These are phyloP conservation scores for Pandion haliaetus DNA, from an alignment of 2,113 vertebrate species.

Conservation along the genomic window DNA sequence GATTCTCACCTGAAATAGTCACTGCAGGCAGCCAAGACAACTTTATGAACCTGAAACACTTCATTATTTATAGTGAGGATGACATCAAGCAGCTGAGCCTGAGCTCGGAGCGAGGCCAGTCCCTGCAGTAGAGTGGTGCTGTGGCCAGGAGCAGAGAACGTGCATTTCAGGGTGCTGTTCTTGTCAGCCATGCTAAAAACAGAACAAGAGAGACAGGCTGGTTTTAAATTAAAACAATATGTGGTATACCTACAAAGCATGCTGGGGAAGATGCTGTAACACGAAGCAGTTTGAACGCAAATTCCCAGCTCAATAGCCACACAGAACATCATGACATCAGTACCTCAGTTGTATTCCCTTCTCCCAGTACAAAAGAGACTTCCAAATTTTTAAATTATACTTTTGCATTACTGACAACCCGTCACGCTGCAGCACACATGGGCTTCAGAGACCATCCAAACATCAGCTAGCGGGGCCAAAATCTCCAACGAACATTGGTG, in stretches of 20 bases:
- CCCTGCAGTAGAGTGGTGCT: constrained; percentile 91
- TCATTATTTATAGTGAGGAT: constrained; percentile 90
- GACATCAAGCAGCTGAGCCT: constrained; percentile 94
- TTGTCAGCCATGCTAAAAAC: constrained; percentile 90
- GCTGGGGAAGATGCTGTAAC: not conserved
- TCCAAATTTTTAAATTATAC: not conserved
- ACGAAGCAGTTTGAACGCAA: not conserved
- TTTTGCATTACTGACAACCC: not conserved
- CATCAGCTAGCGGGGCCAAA: not conserved
- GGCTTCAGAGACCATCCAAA: not conserved
- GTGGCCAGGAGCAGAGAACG: constrained; percentile 93
- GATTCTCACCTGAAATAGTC: constrained; percentile 94
- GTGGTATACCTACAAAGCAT: not conserved
- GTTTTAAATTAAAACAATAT: not conserved
- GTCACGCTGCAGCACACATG: not conserved
- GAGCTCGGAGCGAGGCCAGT: constrained; percentile 86
- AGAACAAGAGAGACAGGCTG: constrained; percentile 53
- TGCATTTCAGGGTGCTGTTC: constrained; percentile 88
- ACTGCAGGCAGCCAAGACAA: constrained; percentile 96
- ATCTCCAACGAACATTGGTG: not conserved
- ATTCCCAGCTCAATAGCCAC: not conserved
- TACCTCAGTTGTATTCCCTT: not conserved
- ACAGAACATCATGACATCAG: not conserved
- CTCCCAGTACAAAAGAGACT: not conserved
- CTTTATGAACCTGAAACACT: constrained; percentile 93